Percentiles rank a stretch among this genome's conserved stretches.
Evolutionary conservation across 2,888 invertebrate species (phyloP).

Genomic region (Parelbella ahira): DNA sequence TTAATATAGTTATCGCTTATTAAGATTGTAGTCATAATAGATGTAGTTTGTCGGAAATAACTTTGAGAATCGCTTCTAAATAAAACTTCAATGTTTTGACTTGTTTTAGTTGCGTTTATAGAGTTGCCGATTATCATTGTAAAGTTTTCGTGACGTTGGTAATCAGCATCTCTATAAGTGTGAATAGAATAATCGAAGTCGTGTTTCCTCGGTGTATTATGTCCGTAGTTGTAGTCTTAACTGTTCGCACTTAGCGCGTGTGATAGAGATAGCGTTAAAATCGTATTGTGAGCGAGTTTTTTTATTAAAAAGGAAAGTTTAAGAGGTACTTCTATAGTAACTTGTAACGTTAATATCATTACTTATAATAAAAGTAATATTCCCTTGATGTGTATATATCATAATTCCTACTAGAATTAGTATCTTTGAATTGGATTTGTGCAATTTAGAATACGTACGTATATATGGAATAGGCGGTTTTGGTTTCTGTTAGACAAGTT

Average conservation of each 20-base stretch:
- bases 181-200: background rate
- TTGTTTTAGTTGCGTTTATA: conserved; percentile 9
- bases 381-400: conserved; percentile 20
- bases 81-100: no score
- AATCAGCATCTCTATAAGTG: conserved; percentile 3
- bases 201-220: no score
- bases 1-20: conserved; percentile 26
- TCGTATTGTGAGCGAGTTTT: background rate
- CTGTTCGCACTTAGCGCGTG: no score
- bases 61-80: no score
- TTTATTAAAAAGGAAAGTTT: no score
- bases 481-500: conserved; percentile 6
- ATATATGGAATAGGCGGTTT: conserved; percentile 22
- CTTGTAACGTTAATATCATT: conserved; percentile 1
- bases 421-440: conserved; percentile 52
- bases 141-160: background rate
- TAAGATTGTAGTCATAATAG: background rate
- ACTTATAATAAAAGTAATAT: no score
- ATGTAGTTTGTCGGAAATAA: conserved; percentile 6
- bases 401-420: conserved; percentile 35
- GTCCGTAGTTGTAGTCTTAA: no score
- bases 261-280: no score
- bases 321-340: conserved; percentile 16
- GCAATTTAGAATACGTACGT: conserved; percentile 61
- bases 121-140: background rate